Conservation (phyloP, 2,113 vertebrate genomes). For the Tauraco erythrolophus region DNA sequence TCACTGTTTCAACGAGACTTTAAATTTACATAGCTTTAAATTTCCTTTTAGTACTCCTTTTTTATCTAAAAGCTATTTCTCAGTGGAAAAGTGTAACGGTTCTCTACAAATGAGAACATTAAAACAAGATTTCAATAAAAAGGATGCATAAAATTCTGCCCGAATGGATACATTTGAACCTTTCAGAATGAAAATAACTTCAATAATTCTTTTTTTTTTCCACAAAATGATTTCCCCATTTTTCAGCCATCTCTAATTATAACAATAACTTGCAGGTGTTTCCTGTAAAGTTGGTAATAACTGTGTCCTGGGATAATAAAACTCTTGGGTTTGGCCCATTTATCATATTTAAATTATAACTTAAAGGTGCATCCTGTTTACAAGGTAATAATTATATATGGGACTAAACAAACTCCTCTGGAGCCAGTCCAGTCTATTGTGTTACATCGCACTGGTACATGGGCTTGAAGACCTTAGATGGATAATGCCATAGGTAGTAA, state of each 20-base stretch:
- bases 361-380: slow-evolving; percentile 76
- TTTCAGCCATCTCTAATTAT: slow-evolving; percentile 55
- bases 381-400: slow-evolving; percentile 58
- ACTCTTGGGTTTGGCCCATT: slow-evolving; percentile 40
- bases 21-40: background rate
- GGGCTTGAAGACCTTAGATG: background rate
- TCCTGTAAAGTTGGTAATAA: slow-evolving; percentile 69
- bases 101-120: background rate
- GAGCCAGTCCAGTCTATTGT: slow-evolving; percentile 57
- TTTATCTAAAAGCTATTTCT: background rate
- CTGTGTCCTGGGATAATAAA: slow-evolving; percentile 51
- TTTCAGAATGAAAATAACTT: slow-evolving; percentile 3
- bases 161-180: background rate
- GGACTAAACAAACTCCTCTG: slow-evolving; percentile 68
- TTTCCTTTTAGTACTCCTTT: background rate
- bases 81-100: background rate
- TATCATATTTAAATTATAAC: slow-evolving; percentile 73
- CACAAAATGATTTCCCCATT: slow-evolving; percentile 43
- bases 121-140: background rate
- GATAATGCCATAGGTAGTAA: background rate
- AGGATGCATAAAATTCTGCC: background rate
- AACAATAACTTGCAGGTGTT: slow-evolving; percentile 71
- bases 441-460: background rate
- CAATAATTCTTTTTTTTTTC: background rate
- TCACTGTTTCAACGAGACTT: background rate